A percentile compares a stretch with the other conserved stretches of the same genome.
Conservation (phyloP, 1,140 invertebrate species). For the Centruroides sculpturatus region DNA sequence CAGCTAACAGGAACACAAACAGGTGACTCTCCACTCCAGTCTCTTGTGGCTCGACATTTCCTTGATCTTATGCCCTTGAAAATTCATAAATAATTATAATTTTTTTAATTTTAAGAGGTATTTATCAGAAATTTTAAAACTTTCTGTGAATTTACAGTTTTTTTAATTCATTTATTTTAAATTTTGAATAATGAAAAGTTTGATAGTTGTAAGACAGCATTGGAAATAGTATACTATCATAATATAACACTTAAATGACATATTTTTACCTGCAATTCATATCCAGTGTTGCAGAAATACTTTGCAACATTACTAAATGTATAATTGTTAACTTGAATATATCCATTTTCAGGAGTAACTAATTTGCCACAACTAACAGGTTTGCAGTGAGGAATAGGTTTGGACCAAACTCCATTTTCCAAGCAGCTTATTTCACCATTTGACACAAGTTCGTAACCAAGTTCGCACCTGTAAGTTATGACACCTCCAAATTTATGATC, state of each 20-base stretch:
- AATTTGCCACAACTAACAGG: constrained; percentile 19
- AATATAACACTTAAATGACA: background rate
- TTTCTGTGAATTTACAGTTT: too few relatives aligned
- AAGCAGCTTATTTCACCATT: constrained; percentile 18
- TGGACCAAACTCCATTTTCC: constrained; percentile 24
- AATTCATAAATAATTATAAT: too few relatives aligned
- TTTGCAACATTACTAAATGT: constrained; percentile 13
- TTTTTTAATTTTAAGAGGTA: too few relatives aligned
- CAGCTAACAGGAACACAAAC: constrained; percentile 22
- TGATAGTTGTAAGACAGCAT: too few relatives aligned
- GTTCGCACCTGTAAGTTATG: constrained; percentile 29
- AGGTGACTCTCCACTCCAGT: constrained; percentile 21
- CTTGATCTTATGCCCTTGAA: constrained; percentile 1
- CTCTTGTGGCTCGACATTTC: constrained; percentile 12
- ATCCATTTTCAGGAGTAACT: constrained; percentile 16
- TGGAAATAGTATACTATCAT: too few relatives aligned
- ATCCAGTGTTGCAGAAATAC: constrained; percentile 18
- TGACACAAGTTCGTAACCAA: constrained; percentile 26
- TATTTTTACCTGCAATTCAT: constrained; percentile 15
- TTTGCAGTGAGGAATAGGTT: constrained; percentile 17
- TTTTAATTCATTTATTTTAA: too few relatives aligned
- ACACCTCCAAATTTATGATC: constrained; percentile 16
- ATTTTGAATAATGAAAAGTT: too few relatives aligned
- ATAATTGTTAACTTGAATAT: constrained; percentile 11
- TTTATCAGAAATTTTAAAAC: too few relatives aligned